Conservation (phyloP, 2,797 vertebrate species). For the Delichon dasypus region DNA sequence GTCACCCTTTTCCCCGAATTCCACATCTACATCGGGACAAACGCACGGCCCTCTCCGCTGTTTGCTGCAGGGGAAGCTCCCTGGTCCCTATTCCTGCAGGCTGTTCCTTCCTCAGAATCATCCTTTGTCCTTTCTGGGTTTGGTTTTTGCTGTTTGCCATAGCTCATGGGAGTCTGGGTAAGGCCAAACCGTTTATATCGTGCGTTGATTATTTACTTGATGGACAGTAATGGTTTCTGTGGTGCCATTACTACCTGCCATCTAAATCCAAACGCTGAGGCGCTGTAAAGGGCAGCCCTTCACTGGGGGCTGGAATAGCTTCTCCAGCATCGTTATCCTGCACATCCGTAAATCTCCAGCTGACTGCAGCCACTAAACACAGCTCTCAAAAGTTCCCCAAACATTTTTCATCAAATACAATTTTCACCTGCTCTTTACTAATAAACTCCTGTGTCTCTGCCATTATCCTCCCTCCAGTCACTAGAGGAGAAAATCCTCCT, state of each 20-base stretch:
- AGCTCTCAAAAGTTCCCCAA: not conserved
- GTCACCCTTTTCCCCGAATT: not conserved
- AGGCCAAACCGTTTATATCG: not conserved
- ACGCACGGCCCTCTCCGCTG: rapidly evolving
- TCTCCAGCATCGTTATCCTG: not conserved
- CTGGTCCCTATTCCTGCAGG: not conserved
- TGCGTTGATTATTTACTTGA: constrained; percentile 31
- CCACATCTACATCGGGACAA: not conserved
- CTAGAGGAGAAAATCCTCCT: not conserved
- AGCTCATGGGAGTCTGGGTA: not conserved
- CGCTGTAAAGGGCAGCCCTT: constrained; percentile 29
- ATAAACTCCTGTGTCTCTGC: not conserved
- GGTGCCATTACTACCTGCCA: constrained; percentile 18
- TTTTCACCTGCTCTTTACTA: not conserved
- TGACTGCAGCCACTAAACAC: not conserved
- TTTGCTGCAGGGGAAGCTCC: not conserved
- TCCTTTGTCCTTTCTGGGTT: not conserved
- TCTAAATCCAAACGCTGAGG: not conserved
- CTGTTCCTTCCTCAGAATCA: not conserved
- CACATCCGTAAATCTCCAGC: rapidly evolving
- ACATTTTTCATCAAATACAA: not conserved
- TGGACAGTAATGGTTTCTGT: constrained; percentile 43
- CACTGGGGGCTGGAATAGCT: not conserved
- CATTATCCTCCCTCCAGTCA: not conserved
- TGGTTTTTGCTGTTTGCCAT: not conserved